These are phyloP conservation scores for Enteromius unitaeniatus DNA, from an alignment of 2,797 vertebrate genomes.

Conservation along the genomic window DNA sequence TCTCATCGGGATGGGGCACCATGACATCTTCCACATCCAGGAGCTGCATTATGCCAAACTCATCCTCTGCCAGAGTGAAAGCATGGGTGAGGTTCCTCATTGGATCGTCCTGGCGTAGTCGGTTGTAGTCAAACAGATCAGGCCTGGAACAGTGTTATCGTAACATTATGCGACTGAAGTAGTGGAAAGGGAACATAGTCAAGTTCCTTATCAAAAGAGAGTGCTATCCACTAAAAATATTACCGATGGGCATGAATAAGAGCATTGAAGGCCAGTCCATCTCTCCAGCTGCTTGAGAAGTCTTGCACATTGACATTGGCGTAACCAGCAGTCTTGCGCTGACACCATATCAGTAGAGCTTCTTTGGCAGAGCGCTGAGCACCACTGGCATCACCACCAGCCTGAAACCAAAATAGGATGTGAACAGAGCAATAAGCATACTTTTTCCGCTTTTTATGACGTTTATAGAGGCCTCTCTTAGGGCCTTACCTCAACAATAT, in stretches of 20 bases:
- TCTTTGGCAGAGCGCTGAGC: slow-evolving; percentile 86
- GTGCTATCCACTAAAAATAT: not conserved
- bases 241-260: slow-evolving; percentile 91
- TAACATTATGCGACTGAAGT: not conserved
- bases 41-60: slow-evolving; percentile 86
- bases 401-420: slow-evolving; percentile 68
- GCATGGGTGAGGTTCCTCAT: slow-evolving; percentile 81
- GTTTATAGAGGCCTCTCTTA: not conserved
- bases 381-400: slow-evolving; percentile 75
- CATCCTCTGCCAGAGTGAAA: slow-evolving; percentile 82
- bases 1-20: slow-evolving; percentile 83
- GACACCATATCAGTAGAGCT: slow-evolving; percentile 91
- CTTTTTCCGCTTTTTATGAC: not conserved
- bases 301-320: slow-evolving; percentile 83
- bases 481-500: slow-evolving; percentile 82
- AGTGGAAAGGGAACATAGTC: not conserved
- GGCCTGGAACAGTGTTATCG: slow-evolving; percentile 74
- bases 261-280: slow-evolving; percentile 89
- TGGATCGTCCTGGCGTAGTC: slow-evolving; percentile 72
- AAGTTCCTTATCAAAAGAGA: not conserved
- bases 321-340: slow-evolving; percentile 86
- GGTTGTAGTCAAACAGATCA: slow-evolving; percentile 85
- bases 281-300: slow-evolving; percentile 89
- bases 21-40: slow-evolving; percentile 89
- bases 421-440: not conserved